These are phyloP conservation scores for Microctonus aethiopoides DNA, from an alignment of 2,888 invertebrate species.

Conservation along the genomic window DNA sequence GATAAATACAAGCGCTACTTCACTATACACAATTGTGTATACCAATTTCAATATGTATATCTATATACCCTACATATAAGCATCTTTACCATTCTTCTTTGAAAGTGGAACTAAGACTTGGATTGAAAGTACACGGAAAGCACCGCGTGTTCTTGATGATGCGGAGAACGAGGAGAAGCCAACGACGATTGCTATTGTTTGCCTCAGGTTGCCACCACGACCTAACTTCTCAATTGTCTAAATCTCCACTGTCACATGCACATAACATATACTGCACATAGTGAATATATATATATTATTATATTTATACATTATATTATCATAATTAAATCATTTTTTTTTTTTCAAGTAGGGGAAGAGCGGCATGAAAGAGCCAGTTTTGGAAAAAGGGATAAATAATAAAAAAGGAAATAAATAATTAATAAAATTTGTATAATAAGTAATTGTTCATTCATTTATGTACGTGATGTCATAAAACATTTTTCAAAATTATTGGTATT, in stretches of 20 bases:
- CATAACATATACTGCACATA: background rate
- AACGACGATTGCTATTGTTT: constrained; percentile 38
- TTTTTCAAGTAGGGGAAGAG: no score
- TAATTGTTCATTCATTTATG: no score
- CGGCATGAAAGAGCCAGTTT: no score
- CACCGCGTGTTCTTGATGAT: constrained; percentile 16
- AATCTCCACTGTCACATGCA: constrained; percentile 5
- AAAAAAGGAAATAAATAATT: no score
- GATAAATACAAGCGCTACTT: constrained; percentile 19
- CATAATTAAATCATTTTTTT: no score
- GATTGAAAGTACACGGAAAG: constrained; percentile 12
- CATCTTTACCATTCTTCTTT: background rate
- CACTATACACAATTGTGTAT: background rate
- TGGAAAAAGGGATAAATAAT: no score
- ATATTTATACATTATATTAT: no score
- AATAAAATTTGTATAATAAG: no score
- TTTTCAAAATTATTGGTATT: no score
- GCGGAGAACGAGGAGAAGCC: constrained; percentile 9
- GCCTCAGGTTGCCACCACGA: constrained; percentile 49
- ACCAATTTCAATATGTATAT: background rate
- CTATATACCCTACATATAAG: background rate
- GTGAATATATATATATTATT: no score
- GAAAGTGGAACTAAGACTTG: background rate
- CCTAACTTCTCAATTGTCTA: constrained; percentile 28
- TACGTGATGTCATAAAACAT: no score